Conservation (phyloP, 2,888 invertebrate species). For the Melanotus villosus region DNA sequence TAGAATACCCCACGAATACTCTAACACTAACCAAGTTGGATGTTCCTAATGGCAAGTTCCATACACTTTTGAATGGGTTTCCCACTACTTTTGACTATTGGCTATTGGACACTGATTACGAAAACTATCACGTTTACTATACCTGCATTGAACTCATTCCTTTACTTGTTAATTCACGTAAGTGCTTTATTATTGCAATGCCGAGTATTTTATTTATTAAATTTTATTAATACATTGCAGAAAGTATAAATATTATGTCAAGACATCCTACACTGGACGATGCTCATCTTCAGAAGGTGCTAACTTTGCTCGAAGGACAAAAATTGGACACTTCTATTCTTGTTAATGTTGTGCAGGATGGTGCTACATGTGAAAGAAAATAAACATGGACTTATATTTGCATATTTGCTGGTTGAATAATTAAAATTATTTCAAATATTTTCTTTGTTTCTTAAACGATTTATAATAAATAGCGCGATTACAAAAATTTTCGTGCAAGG, state of each 20-base stretch:
- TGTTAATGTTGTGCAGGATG: neutral
- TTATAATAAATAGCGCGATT: too few relatives aligned
- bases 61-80: neutral
- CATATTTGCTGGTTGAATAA: too few relatives aligned
- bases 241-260: neutral
- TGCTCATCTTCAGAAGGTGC: neutral
- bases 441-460: too few relatives aligned
- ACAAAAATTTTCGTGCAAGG: too few relatives aligned
- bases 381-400: too few relatives aligned
- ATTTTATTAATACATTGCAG: neutral
- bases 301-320: neutral
- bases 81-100: neutral
- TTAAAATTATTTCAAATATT: too few relatives aligned
- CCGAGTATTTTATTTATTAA: too few relatives aligned
- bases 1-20: neutral
- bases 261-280: neutral
- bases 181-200: too few relatives aligned
- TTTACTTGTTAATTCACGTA: neutral
- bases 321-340: neutral
- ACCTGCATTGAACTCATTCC: neutral
- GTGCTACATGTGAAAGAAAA: neutral
- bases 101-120: conserved; percentile 6
- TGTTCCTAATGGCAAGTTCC: neutral
- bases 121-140: neutral
- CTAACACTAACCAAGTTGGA: neutral